These are phyloP conservation scores for Zeugodacus cucurbitae DNA, from an alignment of 1,140 invertebrate genomes.

Conservation along the genomic window DNA sequence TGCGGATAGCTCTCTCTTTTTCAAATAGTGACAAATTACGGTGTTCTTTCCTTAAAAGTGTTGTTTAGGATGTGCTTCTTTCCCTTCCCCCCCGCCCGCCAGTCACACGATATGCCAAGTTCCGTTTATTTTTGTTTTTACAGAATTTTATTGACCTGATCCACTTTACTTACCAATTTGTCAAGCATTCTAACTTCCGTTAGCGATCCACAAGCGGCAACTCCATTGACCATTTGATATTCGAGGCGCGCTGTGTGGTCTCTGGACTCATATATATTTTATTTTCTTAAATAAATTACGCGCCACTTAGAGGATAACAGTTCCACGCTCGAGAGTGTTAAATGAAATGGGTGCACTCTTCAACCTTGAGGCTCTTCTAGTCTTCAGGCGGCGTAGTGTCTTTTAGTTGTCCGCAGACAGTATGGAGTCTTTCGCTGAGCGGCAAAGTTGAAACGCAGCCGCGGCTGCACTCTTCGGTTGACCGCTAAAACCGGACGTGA, in stretches of 20 bases:
- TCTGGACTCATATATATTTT: no score
- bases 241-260: not conserved
- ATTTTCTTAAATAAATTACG: not conserved
- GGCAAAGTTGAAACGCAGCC: not conserved
- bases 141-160: not conserved
- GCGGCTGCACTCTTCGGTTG: constrained; percentile 34
- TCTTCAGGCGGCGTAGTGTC: not conserved
- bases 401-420: not conserved
- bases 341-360: not conserved
- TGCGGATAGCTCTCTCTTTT: no score
- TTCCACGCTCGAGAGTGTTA: not conserved
- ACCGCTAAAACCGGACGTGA: constrained; percentile 41
- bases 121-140: not conserved
- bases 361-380: not conserved
- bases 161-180: not conserved
- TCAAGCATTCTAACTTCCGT: not conserved
- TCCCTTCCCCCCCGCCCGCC: not conserved
- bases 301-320: not conserved
- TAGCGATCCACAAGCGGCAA: no score
- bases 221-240: not conserved
- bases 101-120: not conserved
- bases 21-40: no score
- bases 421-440: not conserved
- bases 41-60: no score
- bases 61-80: no score